Evolutionary conservation across 1,140 invertebrate species (phyloP), one percentile per base, ranked within the genome.

Genomic region (Panagrolaimus sp.): DNA sequence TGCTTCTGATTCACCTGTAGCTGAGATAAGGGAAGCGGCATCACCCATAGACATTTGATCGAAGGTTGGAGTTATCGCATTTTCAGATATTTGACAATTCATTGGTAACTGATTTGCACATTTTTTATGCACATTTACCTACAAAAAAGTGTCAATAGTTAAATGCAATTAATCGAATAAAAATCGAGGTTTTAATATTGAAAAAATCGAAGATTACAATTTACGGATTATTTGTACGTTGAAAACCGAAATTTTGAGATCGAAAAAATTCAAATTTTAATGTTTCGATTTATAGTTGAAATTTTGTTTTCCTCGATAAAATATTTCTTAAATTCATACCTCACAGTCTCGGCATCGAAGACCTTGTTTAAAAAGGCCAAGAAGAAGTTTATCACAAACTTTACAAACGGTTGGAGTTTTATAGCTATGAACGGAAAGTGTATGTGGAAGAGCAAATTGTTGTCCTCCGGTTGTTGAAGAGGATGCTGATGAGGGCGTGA

Each of bases 91-190:
- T 25, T 73, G 72, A 64, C 80, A 82, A 66, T 82, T 79, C 45
- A 53, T 67, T 1, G 72, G 64, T 14, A 82, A 63, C 42, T 70
- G 57, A 27, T 27, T 61, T 14, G 78, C 81, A 70, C 80, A 82
- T 65, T 83, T 82, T 68, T 76, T 82, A 57, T 82, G 80, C 1
- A 82, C 79, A 70, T 83, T 83, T 16, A 83, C 78, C 78, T 83
- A 44, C 51, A 83, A 74, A 47, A 5, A 66, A n/a, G n/a, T n/a
- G n/a, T n/a, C n/a, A n/a, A n/a, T n/a, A n/a, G n/a, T n/a, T n/a
- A n/a, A n/a, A n/a, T n/a, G n/a, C n/a, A n/a, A n/a, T n/a, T n/a
- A n/a, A n/a, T n/a, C n/a, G n/a, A n/a, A n/a, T n/a, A n/a, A n/a
- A n/a, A n/a, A n/a, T n/a, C n/a, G n/a, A n/a, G n/a, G n/a, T n/a